phyloP scores from a whole-genome alignment of 2,797 vertebrate genomes.

The Anguilla megastoma region DNA sequence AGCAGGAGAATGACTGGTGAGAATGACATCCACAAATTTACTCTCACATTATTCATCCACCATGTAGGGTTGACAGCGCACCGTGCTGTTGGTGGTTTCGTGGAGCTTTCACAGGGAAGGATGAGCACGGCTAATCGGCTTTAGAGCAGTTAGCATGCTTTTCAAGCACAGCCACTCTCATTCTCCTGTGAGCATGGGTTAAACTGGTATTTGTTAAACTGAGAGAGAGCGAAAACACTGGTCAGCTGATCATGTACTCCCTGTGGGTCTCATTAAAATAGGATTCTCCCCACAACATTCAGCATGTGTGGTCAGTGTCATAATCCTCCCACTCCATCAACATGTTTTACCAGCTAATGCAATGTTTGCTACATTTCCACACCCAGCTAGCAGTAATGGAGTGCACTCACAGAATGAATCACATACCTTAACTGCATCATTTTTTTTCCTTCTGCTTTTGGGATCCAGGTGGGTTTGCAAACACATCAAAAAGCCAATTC shows the following conservation, averaged over 20 bases:
- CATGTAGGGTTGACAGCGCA: background rate
- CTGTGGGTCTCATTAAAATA: background rate
- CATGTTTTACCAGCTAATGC: background rate
- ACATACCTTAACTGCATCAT: background rate
- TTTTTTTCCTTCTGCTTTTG: background rate
- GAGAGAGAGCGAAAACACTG: background rate
- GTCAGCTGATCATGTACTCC: background rate
- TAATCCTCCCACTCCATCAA: background rate
- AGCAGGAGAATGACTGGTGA: constrained; percentile 97
- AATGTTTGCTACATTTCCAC: background rate
- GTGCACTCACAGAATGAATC: background rate
- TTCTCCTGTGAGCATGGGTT: background rate
- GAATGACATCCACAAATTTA: background rate
- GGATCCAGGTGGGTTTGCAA: constrained; percentile 95
- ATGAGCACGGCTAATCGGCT: background rate
- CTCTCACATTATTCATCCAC: background rate
- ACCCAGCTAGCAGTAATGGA: background rate
- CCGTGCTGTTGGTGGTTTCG: background rate
- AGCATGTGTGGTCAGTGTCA: background rate
- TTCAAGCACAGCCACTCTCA: background rate
- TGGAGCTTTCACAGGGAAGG: background rate
- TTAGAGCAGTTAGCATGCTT: background rate
- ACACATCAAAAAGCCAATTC: constrained; percentile 98
- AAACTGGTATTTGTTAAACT: background rate
- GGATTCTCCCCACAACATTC: background rate